Base-by-base conservation (phyloP, 1,140 invertebrate species). In the Medauroidea extradentata region DNA sequence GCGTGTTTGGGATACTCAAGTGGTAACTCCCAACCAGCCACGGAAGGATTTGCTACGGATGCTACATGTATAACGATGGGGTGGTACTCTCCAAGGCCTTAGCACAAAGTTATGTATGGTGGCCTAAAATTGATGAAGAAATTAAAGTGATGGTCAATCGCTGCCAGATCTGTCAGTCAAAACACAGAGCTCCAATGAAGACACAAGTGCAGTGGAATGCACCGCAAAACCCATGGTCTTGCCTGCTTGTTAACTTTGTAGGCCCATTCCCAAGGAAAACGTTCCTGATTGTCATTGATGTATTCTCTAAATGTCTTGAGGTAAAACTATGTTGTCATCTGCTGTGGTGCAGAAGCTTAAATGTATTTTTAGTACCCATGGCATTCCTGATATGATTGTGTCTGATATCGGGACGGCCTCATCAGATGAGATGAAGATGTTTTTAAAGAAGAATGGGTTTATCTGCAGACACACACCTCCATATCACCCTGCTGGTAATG, bases 161-260 rank as follows among this genome's bases (percentile, higher is more conserved):
- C 16, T 68, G 56, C 46, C 14, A 21, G n/a, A 11, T n/a, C 9
- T 65, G 63, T 46, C 44, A 46, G 44, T 46, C 44, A 25, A n/a
- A 25, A 46, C 44, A 9, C 4, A 16, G 16, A 52, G 63, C 67
- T 61, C 62, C 67, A 21, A 63, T 63, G 57, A 52, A 59, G 23
- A 29, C 56, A 16, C 55, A 65, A 24, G 62, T 65, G 48, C 58
- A 60, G 2, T 79, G 77, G 78, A 54, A 63, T 7, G 63, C 60
- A 53, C 67, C 75, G 16, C 11, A 63, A 62, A 19, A 66, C 43
- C 76, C 73, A 2, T 81, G 76, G 73, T 61, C 71, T n/a, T 61
- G 78, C 48, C 41, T 81, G 0, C 78, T 82, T 59, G 66, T 77
- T 0, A 81, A 81, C 62, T 80, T 77, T 64, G 74, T 73, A 4